phyloP scores from a whole-genome alignment of 2,797 vertebrate genomes.

The Adelosebastes latens region DNA sequence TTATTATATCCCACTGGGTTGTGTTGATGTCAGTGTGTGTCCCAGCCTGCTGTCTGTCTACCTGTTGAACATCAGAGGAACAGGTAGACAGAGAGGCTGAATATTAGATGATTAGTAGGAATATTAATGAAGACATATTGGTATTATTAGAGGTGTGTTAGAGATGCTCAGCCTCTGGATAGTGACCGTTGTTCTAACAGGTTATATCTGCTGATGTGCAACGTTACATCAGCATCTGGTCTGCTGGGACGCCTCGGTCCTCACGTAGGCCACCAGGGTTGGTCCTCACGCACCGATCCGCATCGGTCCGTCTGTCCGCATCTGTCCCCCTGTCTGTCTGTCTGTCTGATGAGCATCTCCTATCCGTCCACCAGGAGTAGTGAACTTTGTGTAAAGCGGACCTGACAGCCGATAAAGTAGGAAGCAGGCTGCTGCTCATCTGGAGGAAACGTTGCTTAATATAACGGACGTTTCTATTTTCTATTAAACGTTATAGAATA shows the following conservation, averaged over 20 bases:
- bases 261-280: slow-evolving; percentile 33
- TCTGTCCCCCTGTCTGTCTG: background rate
- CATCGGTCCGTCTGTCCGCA: background rate
- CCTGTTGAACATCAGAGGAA: background rate
- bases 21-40: background rate
- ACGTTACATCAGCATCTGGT: background rate
- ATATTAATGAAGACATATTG: background rate
- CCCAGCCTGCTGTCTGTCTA: background rate
- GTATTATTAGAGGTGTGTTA: background rate
- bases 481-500: too few relatives aligned
- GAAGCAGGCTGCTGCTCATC: background rate
- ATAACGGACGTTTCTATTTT: background rate
- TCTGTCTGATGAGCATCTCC: background rate
- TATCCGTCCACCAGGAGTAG: too few relatives aligned
- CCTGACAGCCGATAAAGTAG: background rate
- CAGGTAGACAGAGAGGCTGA: background rate
- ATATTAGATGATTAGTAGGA: background rate
- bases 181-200: background rate
- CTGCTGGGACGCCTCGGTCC: background rate
- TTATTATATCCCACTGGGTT: too few relatives aligned
- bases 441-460: background rate
- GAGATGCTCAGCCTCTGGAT: too few relatives aligned
- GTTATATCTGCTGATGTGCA: background rate
- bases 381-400: background rate
- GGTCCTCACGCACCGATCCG: background rate